Base-by-base conservation (phyloP, 2,113 vertebrate species). In the Macquaria ambigua region DNA sequence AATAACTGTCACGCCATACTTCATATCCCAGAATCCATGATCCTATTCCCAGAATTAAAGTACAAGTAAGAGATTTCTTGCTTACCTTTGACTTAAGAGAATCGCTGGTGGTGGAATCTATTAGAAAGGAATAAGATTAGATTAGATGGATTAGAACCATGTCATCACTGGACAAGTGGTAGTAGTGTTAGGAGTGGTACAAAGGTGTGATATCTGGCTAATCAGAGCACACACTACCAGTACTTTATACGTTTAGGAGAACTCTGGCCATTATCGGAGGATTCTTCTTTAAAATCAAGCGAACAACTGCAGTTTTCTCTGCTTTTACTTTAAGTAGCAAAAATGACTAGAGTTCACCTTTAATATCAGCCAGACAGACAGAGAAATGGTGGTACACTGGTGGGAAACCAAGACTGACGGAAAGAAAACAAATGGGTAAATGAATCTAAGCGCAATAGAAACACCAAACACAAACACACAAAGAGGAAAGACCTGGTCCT, bases 1-100 rank as follows among this genome's bases (percentile, higher is more conserved):
- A 61, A 37, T 31, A 46, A 63, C 20, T 14, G 28, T 39, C 31
- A 80, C 21, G 41, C 8, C 28, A 21, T 23, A 50, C 28, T 41
- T 82, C 21, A 23, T 37, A 25, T n/a, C 34, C 21, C 4, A 78
- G 16, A 70, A 77, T 31, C 10, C 39, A 14, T 14, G 21, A 67
- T 48, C 7, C 5, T 11, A 58, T 8, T 56, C 48, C 3, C 10
- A 67, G 1, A 48, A 16, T 28, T 1, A 3, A 74, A 39, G 8
- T 4, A 73, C 5, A 71, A 64, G 41, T 48, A 23, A 50, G 2
- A 50, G 1, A 5, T 43, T 6, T 74, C 2, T 1, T 74, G 2
- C 95, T 96, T 94, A 98, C 98, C 98, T 98, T 99, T 16, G 95
- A 96, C 92, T 97, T 98, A 95, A 97, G 93, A 61, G 97, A 97